Percentiles rank a stretch among this genome's conserved stretches.
Evolutionary conservation across 2,888 invertebrate genomes (phyloP).

Genomic region (Lymantria monacha): DNA sequence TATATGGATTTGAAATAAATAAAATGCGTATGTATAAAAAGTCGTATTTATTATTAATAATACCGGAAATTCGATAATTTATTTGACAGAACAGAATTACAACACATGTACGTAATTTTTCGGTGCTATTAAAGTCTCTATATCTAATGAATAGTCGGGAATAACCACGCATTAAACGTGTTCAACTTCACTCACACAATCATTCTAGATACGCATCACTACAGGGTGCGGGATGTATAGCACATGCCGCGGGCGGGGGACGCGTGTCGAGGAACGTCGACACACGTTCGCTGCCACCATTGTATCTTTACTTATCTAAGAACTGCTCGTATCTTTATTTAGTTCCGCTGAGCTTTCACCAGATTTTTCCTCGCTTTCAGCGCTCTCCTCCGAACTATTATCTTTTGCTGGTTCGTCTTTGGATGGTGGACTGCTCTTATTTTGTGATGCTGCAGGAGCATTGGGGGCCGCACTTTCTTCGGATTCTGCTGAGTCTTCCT

Average conservation of each 20-base stretch:
- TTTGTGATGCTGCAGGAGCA: neutral
- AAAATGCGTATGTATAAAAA: constrained; percentile 48
- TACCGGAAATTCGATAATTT: constrained; percentile 81
- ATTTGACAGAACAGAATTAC: constrained; percentile 75
- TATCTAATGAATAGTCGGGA: constrained; percentile 65
- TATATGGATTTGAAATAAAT: neutral
- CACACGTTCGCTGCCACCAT: constrained; percentile 72
- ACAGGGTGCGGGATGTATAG: constrained; percentile 16
- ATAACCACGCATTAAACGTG: constrained; percentile 44
- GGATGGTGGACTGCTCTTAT: neutral
- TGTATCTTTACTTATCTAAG: constrained; percentile 53
- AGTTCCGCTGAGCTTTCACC: constrained; percentile 36
- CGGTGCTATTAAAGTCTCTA: constrained; percentile 77
- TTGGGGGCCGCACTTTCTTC: neutral
- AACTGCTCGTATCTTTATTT: constrained; percentile 46
- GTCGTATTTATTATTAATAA: constrained; percentile 73
- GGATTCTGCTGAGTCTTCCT: neutral
- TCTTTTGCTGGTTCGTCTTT: neutral
- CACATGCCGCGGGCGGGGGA: constrained; percentile 54
- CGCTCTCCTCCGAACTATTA: constrained; percentile 25
- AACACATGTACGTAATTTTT: constrained; percentile 65
- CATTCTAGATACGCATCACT: constrained; percentile 38
- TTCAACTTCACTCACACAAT: constrained; percentile 47
- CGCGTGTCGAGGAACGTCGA: constrained; percentile 79
- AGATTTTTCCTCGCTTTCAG: constrained; percentile 14